These are phyloP conservation scores for Orchestes rusci DNA, from an alignment of 2,888 invertebrate species.

Conservation along the genomic window DNA sequence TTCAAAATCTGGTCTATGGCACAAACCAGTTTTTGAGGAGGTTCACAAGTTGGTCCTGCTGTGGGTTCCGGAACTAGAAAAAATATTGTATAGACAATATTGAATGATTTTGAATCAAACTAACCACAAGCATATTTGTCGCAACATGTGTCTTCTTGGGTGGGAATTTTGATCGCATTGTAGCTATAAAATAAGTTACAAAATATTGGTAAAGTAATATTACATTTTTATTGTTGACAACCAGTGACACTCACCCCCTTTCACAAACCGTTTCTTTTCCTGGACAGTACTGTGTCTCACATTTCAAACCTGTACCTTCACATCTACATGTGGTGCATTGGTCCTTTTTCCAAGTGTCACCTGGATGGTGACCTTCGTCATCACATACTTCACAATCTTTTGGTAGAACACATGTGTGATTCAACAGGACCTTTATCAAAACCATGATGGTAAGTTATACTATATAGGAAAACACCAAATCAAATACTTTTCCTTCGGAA, in stretches of 20 bases:
- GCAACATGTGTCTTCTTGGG: constrained; percentile 59
- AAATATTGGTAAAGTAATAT: background rate
- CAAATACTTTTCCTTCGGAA: constrained; percentile 64
- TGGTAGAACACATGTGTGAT: constrained; percentile 64
- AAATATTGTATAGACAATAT: constrained; percentile 1
- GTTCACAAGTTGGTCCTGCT: constrained; percentile 49
- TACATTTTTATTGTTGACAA: background rate
- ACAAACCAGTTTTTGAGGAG: constrained; percentile 62
- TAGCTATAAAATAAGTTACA: constrained; percentile 8
- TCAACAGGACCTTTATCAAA: constrained; percentile 33
- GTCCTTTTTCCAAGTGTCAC: constrained; percentile 61
- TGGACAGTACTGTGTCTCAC: constrained; percentile 55
- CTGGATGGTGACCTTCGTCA: constrained; percentile 59
- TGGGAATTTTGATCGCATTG: constrained; percentile 47
- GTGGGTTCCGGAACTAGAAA: constrained; percentile 34
- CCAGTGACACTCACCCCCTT: constrained; percentile 44
- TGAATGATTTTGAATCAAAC: background rate
- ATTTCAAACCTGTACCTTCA: constrained; percentile 53
- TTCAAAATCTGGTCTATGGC: constrained; percentile 66
- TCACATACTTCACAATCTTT: constrained; percentile 68
- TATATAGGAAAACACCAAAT: too few species aligned
- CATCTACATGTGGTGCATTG: constrained; percentile 71
- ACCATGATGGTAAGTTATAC: too few species aligned
- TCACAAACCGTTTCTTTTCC: constrained; percentile 54
- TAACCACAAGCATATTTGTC: constrained; percentile 60